These are phyloP conservation scores for Strigamia transsilvanica DNA, from an alignment of 2,888 invertebrate species.

Conservation along the genomic window DNA sequence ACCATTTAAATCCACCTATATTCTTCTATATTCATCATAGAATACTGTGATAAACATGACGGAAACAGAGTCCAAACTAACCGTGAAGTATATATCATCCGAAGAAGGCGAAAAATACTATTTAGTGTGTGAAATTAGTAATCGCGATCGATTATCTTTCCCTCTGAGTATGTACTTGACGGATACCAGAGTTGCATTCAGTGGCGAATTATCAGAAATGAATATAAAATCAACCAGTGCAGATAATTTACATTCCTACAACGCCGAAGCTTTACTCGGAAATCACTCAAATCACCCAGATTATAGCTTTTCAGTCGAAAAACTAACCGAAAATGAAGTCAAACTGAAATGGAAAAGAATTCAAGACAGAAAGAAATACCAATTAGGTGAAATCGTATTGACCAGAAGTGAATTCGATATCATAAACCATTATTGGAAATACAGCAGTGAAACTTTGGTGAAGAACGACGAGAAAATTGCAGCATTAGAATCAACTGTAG, in stretches of 20 bases:
- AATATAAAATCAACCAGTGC: not conserved
- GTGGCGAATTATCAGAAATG: not conserved
- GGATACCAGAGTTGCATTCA: not conserved
- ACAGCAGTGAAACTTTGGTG: not conserved
- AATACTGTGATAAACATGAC: not conserved
- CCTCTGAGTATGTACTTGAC: not conserved
- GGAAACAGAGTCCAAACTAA: not conserved
- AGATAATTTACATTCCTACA: not conserved
- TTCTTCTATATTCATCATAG: too few species aligned
- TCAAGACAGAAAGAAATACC: slow-evolving; percentile 22
- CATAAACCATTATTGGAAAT: not conserved
- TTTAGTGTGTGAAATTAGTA: not conserved
- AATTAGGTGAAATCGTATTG: not conserved
- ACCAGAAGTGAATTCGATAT: not conserved
- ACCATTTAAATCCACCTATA: too few species aligned
- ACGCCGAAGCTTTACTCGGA: slow-evolving; percentile 1
- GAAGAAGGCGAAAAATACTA: not conserved
- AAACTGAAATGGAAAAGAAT: slow-evolving; percentile 41
- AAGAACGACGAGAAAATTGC: not conserved
- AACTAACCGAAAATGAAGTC: not conserved
- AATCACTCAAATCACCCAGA: not conserved
- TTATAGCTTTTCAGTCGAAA: slow-evolving; percentile 9
- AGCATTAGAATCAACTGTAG: not conserved
- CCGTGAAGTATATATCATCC: not conserved
- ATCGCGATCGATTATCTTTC: not conserved